phyloP scores from a whole-genome alignment of 2,888 invertebrate species.

The Ichneumoninae sp. region DNA sequence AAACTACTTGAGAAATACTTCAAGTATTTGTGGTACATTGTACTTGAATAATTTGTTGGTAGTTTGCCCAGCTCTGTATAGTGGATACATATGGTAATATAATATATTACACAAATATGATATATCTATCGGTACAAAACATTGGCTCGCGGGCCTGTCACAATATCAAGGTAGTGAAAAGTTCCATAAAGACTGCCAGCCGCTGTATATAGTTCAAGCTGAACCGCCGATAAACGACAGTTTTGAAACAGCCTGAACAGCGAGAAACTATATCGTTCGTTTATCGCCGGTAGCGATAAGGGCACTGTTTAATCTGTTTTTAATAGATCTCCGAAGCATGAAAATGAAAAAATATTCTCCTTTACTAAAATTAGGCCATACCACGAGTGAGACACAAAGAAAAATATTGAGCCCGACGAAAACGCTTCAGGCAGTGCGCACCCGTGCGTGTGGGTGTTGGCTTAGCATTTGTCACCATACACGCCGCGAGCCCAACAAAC shows the following conservation, averaged over 20 bases:
- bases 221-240: neutral
- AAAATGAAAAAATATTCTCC: neutral
- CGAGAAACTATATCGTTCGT: neutral
- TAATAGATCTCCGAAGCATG: neutral
- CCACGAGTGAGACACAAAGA: neutral
- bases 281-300: neutral
- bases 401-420: neutral
- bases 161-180: neutral
- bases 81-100: neutral
- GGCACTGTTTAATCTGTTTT: neutral
- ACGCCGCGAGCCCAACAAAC: neutral
- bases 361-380: neutral
- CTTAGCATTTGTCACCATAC: neutral
- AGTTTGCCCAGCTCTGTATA: no score
- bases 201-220: neutral
- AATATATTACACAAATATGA: neutral
- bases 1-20: no score
- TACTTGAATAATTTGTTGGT: no score
- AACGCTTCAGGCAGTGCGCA: neutral
- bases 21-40: no score
- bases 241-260: neutral
- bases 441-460: neutral
- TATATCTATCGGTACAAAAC: neutral
- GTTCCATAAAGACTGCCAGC: neutral
- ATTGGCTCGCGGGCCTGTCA: neutral